Evolutionary conservation across 2,113 vertebrate species (phyloP).

Genomic region (Sclerurus mexicanus): DNA sequence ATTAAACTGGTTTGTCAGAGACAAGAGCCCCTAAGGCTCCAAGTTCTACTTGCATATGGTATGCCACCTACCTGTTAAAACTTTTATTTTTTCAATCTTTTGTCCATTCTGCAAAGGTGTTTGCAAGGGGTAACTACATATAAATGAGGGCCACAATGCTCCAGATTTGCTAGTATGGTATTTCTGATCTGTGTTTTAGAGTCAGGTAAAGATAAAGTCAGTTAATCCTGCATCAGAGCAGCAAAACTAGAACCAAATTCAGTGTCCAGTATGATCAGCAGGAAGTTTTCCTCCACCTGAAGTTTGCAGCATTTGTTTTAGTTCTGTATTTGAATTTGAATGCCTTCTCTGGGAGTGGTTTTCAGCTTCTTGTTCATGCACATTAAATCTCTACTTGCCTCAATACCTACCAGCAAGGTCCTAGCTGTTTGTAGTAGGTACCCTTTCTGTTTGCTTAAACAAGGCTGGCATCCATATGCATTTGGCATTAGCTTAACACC

Average conservation of each 20-base stretch:
- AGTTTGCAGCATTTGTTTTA: not conserved
- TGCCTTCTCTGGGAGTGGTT: not conserved
- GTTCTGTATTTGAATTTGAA: not conserved
- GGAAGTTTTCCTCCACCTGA: not conserved
- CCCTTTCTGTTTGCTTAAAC: not conserved
- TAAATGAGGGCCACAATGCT: not conserved
- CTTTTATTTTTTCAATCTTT: not conserved
- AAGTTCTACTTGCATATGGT: not conserved
- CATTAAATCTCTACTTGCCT: not conserved
- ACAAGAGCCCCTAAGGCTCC: not conserved
- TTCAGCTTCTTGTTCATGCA: not conserved
- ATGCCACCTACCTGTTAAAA: not conserved
- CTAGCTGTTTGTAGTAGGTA: not conserved
- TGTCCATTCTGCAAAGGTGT: not conserved
- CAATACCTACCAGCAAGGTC: not conserved
- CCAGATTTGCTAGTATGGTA: not conserved
- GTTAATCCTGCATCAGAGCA: not conserved
- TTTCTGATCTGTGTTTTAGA: not conserved
- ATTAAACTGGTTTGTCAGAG: not conserved
- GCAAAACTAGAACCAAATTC: not conserved
- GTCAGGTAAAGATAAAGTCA: not conserved
- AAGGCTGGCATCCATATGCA: not conserved
- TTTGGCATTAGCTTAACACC: not conserved
- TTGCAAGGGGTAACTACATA: not conserved
- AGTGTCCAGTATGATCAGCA: not conserved